Evolutionary conservation across 2,113 vertebrate species (phyloP).

Genomic region (Rhea pennata): DNA sequence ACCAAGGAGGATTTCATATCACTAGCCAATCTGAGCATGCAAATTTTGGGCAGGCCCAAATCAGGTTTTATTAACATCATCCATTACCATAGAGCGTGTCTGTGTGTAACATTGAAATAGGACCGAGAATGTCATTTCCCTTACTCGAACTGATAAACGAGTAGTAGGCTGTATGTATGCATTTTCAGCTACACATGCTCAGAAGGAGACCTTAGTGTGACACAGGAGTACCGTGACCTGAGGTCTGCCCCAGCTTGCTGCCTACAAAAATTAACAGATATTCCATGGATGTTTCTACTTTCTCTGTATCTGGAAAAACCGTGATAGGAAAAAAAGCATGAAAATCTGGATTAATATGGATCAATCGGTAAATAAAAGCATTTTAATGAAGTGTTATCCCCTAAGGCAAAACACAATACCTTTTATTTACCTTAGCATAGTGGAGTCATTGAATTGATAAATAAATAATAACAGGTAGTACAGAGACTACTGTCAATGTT

Average conservation of each 20-base stretch:
- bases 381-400: background rate
- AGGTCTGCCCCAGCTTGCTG: background rate
- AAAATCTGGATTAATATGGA: slow-evolving; percentile 24
- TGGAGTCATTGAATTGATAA: slow-evolving; percentile 24
- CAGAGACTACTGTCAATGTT: background rate
- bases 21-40: background rate
- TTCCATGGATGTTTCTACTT: background rate
- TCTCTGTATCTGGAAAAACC: background rate
- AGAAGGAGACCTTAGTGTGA: background rate
- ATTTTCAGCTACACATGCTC: background rate
- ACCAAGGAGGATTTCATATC: background rate
- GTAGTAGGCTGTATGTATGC: accelerated
- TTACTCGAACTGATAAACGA: background rate
- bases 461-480: slow-evolving; percentile 20
- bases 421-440: background rate
- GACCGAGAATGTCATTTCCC: background rate
- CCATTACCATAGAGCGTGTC: background rate
- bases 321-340: background rate
- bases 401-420: background rate
- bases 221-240: background rate
- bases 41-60: background rate
- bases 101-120: background rate
- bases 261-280: background rate
- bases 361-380: slow-evolving; percentile 24
- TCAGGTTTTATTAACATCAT: background rate